These are phyloP conservation scores for Hyperoplus immaculatus DNA, from an alignment of 2,797 vertebrate species.

Conservation along the genomic window DNA sequence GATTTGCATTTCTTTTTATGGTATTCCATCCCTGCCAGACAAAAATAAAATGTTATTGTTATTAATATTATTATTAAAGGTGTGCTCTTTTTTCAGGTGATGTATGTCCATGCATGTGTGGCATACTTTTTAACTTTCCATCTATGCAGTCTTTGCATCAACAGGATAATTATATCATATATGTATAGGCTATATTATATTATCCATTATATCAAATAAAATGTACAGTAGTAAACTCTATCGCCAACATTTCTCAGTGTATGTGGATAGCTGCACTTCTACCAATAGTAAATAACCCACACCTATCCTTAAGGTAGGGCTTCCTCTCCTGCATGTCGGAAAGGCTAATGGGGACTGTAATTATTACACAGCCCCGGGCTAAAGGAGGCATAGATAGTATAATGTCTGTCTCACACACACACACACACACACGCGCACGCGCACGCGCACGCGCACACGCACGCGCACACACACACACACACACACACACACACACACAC, in stretches of 20 bases:
- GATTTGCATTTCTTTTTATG: no score
- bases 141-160: constrained; percentile 7
- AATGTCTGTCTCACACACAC: constrained; percentile 35
- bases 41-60: no score
- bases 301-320: constrained; percentile 69
- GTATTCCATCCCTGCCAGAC: no score
- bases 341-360: constrained; percentile 75
- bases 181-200: no score
- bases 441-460: constrained; percentile 9
- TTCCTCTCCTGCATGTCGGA: constrained; percentile 65
- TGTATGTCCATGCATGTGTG: neutral
- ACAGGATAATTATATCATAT: neutral
- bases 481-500: constrained; percentile 24
- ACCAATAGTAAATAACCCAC: constrained; percentile 65
- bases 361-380: constrained; percentile 69
- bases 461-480: constrained; percentile 2
- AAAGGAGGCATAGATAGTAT: constrained; percentile 45
- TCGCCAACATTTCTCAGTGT: neutral
- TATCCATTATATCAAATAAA: no score
- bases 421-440: constrained; percentile 17
- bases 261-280: constrained; percentile 34
- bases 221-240: neutral
- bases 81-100: neutral
- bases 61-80: no score
- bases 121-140: constrained; percentile 7